Percentiles rank a stretch among this genome's conserved stretches.
Conservation (phyloP, 2,113 vertebrate species). For the Ardeotis arabs region DNA sequence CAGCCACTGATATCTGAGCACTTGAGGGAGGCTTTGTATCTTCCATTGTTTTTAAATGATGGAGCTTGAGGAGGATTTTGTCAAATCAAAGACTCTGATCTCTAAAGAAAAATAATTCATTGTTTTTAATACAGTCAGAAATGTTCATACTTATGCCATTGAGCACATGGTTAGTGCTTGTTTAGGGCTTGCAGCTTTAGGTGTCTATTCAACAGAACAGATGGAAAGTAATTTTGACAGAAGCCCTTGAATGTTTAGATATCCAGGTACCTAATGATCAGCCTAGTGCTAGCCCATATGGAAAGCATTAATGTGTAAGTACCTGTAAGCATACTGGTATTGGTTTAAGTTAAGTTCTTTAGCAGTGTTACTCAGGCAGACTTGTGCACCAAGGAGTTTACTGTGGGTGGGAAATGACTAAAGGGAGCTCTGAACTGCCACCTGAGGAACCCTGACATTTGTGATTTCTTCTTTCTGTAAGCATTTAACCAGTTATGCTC, state of each 20-base stretch:
- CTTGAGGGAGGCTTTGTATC: neutral
- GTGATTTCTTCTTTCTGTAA: neutral
- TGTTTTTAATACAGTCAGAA: neutral
- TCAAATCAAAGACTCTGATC: neutral
- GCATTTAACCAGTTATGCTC: neutral
- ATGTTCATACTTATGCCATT: neutral
- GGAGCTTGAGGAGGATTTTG: neutral
- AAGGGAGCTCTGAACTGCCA: neutral
- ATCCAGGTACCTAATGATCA: neutral
- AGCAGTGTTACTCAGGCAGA: neutral
- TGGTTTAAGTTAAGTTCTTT: neutral
- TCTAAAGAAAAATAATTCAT: neutral
- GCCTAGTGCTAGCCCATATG: neutral
- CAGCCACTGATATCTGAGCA: neutral
- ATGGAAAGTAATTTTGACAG: constrained; percentile 5
- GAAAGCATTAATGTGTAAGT: neutral
- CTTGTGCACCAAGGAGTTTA: neutral
- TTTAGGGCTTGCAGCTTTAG: neutral
- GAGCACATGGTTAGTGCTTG: neutral
- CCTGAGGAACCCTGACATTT: neutral
- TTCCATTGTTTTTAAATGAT: neutral
- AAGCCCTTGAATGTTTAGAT: neutral
- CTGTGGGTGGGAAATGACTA: neutral
- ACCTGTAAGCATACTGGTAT: neutral
- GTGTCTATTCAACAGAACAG: neutral